Base-by-base conservation (phyloP, 2,113 vertebrate genomes). In the Agapornis roseicollis region DNA sequence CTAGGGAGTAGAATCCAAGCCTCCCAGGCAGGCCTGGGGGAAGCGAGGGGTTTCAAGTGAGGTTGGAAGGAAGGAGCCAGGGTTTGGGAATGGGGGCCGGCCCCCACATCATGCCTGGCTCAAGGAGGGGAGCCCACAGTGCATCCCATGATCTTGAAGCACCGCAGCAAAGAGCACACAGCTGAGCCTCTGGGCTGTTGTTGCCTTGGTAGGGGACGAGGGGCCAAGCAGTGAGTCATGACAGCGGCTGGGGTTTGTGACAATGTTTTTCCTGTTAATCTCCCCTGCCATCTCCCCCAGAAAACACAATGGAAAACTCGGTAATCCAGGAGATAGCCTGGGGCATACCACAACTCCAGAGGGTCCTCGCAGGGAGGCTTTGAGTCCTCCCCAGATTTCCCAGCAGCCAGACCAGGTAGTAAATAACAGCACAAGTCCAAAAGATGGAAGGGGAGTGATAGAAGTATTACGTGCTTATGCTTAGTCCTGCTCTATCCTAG, bases 281-380 rank as follows among this genome's bases (percentile, higher is more conserved):
- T 93, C 68, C 70, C 60, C 70, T 71, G 49, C 60, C 83, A 69
- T 85, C 72, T 92, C 52, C 89, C 88, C 87, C 46, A 80, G 84
- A 58, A 96, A 92, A 85, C 55, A 96, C 91, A 95, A 47, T 89
- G 84, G 89, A 94, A 91, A 91, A 90, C 94, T 91, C 80, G 52
- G 0, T 91, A 90, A 93, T 81, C 58, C 63, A n/a, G 80, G 80
- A 76, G 85, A 63, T 68, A 94, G 96, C 92, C 92, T 13, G 47
- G 70, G 70, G 92, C 92, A 84, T 85, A 93, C 93, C 83, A 68
- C 88, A 92, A 79, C 71, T 81, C 90, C 92, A 56, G 77, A 85
- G 94, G 77, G 93, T 74, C 90, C 73, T 84, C 2, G 0, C 9
- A 42, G 89, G 90, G 90, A 90, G 93, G 35, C 88, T 84, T 55